Evolutionary conservation across 2,797 vertebrate genomes (phyloP), one percentile per base, ranked within the genome.

Genomic region (Cuculus canorus): DNA sequence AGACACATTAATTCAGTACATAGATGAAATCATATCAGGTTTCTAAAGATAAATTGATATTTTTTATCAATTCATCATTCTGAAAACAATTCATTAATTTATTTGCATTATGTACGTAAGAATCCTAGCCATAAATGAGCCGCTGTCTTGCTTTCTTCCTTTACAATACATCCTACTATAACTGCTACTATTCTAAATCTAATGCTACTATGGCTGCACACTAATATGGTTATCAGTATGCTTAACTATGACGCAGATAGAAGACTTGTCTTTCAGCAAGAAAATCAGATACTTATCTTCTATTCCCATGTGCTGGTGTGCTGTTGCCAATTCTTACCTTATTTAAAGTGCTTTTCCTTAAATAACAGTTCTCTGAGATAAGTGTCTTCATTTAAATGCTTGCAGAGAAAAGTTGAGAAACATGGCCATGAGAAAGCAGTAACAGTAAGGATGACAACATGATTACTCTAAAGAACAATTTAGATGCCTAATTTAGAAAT

Each of bases 361-460:
- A 79, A 72, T 52, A 71, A 22, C 19, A 47, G 6, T 69, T 65
- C n/a, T 82, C 60, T 61, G 59, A 82, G 11, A 53, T 43, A 76
- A 86, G 30, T 24, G 8, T 63, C 85, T 80, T 47, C 28, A 70
- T 70, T 70, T 77, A 66, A 19, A 77, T 56, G 32, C 47, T 76
- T 65, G 28, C 21, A 64, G 53, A 57, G 22, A 19, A 68, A 89
- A 71, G 25, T 2, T 85, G 71, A 91, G 25, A 76, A 93, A 84
- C 19, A 33, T 13, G 18, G 52, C 32, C 41, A 37, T 1, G 10
- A 57, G 30, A 72, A 9, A 90, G 75, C 41, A 82, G 59, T 65
- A 94, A 79, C 54, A 85, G 85, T 92, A 91, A 94, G 17, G 32
- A 90, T 79, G 54, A 61, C 63, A 91, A 63, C 43, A 88, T 48